phyloP scores from a whole-genome alignment of 2,888 invertebrate genomes.

The Drosophila tanythrix region DNA sequence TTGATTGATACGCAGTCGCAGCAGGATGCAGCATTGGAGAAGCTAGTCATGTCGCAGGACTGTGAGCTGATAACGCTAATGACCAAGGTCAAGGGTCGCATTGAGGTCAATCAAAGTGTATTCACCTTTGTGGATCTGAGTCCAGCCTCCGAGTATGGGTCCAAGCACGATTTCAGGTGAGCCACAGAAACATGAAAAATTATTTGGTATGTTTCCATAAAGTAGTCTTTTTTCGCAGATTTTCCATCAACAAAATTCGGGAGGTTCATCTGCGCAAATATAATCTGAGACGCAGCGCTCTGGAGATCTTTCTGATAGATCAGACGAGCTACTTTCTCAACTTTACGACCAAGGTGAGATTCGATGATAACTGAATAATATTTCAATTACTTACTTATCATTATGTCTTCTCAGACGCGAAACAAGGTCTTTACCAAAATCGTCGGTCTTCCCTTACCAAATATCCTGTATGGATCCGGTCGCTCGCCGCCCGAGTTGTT shows the following conservation, averaged over 20 bases:
- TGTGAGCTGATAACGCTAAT: conserved; percentile 88
- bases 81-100: conserved; percentile 87
- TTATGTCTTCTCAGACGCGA: conserved; percentile 85
- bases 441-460: conserved; percentile 87
- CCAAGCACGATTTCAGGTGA: conserved; percentile 85
- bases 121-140: conserved; percentile 87
- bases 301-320: conserved; percentile 88
- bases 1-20: conserved; percentile 85
- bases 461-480: conserved; percentile 87
- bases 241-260: conserved; percentile 86
- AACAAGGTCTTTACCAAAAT: conserved; percentile 88
- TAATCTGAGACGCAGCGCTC: conserved; percentile 88
- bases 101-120: conserved; percentile 87
- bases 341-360: conserved; percentile 87
- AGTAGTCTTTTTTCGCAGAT: conserved; percentile 66
- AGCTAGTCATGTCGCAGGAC: conserved; percentile 87
- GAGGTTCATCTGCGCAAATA: conserved; percentile 88
- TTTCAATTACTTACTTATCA: neutral
- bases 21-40: conserved; percentile 86
- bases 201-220: neutral
- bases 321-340: conserved; percentile 89
- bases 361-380: neutral
- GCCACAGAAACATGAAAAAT: neutral
- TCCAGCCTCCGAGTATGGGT: conserved; percentile 86
- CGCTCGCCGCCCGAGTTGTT: conserved; percentile 87